phyloP scores from a whole-genome alignment of 64 coral and sea anemone genomes.

The Orbicella faveolata region DNA sequence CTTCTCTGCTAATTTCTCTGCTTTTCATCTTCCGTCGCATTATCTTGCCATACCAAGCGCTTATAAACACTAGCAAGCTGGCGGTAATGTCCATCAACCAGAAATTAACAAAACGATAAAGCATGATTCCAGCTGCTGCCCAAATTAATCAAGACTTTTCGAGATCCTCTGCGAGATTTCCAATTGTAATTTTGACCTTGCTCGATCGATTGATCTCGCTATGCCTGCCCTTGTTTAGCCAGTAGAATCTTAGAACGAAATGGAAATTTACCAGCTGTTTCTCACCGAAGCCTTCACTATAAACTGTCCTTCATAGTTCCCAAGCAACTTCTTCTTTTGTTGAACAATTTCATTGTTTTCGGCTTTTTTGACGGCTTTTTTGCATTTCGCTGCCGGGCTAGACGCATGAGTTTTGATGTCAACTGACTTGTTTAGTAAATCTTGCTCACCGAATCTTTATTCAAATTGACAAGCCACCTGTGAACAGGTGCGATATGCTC shows the following conservation, averaged over 20 bases:
- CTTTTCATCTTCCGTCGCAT: neutral
- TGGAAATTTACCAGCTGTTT: too few species aligned
- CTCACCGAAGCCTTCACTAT: too few species aligned
- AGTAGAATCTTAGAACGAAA: too few species aligned
- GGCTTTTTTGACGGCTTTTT: neutral
- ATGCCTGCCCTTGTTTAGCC: neutral
- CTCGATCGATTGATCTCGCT: neutral
- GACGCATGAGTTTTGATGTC: too few species aligned
- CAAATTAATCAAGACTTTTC: neutral
- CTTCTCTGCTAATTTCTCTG: neutral
- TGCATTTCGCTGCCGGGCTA: neutral
- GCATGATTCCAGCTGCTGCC: neutral
- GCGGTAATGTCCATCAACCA: conserved; percentile 33
- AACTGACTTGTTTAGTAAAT: neutral
- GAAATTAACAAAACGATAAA: conserved; percentile 32
- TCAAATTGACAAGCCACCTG: conserved; percentile 3
- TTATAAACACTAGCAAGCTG: conserved; percentile 35
- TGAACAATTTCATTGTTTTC: neutral
- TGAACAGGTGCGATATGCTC: neutral
- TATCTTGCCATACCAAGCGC: conserved; percentile 45
- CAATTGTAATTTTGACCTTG: neutral
- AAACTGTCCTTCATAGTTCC: neutral
- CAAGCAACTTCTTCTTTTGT: neutral
- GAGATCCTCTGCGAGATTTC: neutral
- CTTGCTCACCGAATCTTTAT: conserved; percentile 1